phyloP scores from a whole-genome alignment of 1,140 invertebrate species.

The Drosophila melanica region DNA sequence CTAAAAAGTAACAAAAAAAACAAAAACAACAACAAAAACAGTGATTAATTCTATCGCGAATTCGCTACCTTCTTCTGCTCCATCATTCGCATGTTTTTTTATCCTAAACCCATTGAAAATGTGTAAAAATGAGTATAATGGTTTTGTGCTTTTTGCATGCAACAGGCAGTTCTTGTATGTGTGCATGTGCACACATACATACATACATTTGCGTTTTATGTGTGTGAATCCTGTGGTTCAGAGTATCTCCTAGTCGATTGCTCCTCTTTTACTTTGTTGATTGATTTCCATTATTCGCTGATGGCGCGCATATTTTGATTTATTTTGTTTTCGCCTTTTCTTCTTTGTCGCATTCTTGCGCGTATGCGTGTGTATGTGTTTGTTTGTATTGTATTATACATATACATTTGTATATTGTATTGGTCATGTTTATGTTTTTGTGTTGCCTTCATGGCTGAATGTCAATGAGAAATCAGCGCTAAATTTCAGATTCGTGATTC shows the following conservation, averaged over 20 bases:
- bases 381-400: conserved; percentile 6
- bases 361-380: conserved; percentile 8
- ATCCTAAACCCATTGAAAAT: no score
- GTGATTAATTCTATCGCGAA: conserved; percentile 6
- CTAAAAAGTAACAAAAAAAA: conserved; percentile 8
- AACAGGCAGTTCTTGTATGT: no score
- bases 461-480: conserved; percentile 59
- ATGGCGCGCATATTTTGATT: conserved; percentile 24
- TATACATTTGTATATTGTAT: conserved; percentile 6
- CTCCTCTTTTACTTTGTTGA: neutral
- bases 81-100: no score
- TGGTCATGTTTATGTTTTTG: conserved; percentile 32
- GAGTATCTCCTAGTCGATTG: neutral
- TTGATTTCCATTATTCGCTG: conserved; percentile 23
- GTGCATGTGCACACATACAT: neutral
- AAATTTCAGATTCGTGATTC: conserved; percentile 31
- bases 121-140: no score
- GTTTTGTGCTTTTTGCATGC: no score
- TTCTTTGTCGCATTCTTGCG: conserved; percentile 48
- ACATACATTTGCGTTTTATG: no score
- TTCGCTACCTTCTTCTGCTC: no score
- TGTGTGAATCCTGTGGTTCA: no score
- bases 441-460: conserved; percentile 54
- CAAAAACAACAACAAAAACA: neutral
- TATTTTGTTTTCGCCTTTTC: conserved; percentile 34